Evolutionary conservation across 2,113 vertebrate genomes (phyloP).

Genomic region (Brachypteracias leptosomus): DNA sequence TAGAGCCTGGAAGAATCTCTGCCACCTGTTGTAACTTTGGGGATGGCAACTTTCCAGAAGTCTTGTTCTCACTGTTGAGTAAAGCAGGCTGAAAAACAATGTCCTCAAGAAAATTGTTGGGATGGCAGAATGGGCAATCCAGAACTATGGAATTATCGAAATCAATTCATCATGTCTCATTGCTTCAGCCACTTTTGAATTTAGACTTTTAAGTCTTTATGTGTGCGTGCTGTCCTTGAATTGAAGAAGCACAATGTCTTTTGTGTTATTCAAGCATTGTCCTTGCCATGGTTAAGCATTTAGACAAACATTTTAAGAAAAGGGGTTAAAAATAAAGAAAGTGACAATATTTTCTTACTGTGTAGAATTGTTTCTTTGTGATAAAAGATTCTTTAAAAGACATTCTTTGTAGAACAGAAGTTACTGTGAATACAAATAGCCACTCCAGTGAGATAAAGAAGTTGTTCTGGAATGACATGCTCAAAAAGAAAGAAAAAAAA

Average conservation of each 20-base stretch:
- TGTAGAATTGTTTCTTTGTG: not conserved
- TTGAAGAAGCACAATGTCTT: not conserved
- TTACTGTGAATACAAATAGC: not conserved
- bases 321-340: not conserved
- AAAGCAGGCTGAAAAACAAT: not conserved
- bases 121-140: not conserved
- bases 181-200: not conserved
- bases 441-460: not conserved
- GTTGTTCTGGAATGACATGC: not conserved
- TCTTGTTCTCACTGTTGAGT: not conserved
- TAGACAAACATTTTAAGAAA: not conserved
- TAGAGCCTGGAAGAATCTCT: not conserved
- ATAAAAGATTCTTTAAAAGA: not conserved
- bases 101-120: not conserved
- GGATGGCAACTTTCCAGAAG: not conserved
- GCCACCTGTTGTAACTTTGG: not conserved
- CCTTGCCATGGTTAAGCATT: not conserved
- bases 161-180: not conserved
- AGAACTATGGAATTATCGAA: not conserved
- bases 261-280: not conserved
- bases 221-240: not conserved
- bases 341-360: not conserved
- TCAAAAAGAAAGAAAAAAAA: not conserved
- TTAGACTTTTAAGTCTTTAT: not conserved
- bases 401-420: not conserved